Evolutionary conservation across 1,140 invertebrate species (phyloP), one percentile per base, ranked within the genome.

Genomic region (Habropoda laboriosa): DNA sequence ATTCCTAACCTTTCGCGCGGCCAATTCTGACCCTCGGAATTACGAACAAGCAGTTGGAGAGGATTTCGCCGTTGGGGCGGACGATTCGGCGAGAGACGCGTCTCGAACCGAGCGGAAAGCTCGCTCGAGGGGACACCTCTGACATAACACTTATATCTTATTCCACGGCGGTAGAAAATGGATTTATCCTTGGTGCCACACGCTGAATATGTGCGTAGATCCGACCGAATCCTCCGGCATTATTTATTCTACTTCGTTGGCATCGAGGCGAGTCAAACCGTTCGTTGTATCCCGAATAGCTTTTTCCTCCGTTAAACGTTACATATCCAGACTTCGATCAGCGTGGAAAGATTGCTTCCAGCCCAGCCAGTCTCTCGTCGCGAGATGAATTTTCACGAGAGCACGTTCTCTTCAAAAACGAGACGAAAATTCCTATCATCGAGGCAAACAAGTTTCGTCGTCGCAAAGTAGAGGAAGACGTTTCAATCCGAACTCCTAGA

Each of bases 181-280:
- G 87, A 92, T 92, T 91, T 92, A 91, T 92, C 86, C 80, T 70
- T 82, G 84, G 80, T 80, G 81, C 78, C 61, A 5, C 63, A 74
- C 74, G 32, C 30, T 32, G 61, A 53, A 78, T 82, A 79, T 49
- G 58, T 57, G 53, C 63, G 57, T 71, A 58, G 70, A 70, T 82
- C 47, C 81, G 35, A 57, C 71, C 71, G 51, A 79, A 81, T 63
- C 58, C 47, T 74, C 81, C 38, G 35, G 63, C 80, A 88, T 90
- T 89, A 90, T 90, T 91, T 88, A 91, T 92, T 86, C 87, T 83
- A 81, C 88, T 86, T 88, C 87, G 64, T 84, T 71, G 85, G 83
- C 81, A 73, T 88, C 8, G 51, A 82, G 77, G 45, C 57, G 55
- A 40, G 24, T 5, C 10, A 40, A 8, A n/a, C n/a, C 16, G 32